Evolutionary conservation across 2,113 vertebrate genomes (phyloP).

Genomic region (Charina bottae): DNA sequence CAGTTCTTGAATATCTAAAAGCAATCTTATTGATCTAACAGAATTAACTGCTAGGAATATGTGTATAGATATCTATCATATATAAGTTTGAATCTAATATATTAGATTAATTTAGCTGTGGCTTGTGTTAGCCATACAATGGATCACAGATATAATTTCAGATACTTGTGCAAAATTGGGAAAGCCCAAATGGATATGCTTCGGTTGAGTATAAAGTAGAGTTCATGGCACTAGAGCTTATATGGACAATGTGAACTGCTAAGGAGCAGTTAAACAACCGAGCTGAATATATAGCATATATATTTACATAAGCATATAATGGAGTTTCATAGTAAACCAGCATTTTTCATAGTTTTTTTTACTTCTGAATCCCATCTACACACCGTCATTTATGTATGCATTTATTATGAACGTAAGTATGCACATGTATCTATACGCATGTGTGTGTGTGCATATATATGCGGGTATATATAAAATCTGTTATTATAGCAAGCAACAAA

Average conservation of each 20-base stretch:
- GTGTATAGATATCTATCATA: neutral
- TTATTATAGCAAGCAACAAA: constrained; percentile 36
- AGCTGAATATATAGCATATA: constrained; percentile 24
- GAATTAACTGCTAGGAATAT: neutral
- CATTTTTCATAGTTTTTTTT: constrained; percentile 36
- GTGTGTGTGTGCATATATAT: neutral
- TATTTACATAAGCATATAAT: neutral
- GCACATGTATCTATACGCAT: neutral
- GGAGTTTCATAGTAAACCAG: constrained; percentile 40
- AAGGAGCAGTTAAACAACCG: constrained; percentile 3
- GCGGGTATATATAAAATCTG: neutral
- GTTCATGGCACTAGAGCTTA: constrained; percentile 1
- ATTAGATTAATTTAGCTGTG: neutral
- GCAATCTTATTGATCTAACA: neutral
- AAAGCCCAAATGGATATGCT: neutral
- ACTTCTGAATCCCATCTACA: neutral
- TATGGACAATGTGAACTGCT: neutral
- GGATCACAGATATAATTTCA: neutral
- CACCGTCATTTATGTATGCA: constrained; percentile 31
- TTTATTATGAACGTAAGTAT: neutral
- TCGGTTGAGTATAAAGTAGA: constrained; percentile 24
- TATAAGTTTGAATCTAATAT: neutral
- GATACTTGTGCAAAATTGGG: neutral
- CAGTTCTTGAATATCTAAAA: constrained; percentile 3
- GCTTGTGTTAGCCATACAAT: neutral